phyloP scores from a whole-genome alignment of 2,888 invertebrate genomes.

The Hypsopygia costalis region DNA sequence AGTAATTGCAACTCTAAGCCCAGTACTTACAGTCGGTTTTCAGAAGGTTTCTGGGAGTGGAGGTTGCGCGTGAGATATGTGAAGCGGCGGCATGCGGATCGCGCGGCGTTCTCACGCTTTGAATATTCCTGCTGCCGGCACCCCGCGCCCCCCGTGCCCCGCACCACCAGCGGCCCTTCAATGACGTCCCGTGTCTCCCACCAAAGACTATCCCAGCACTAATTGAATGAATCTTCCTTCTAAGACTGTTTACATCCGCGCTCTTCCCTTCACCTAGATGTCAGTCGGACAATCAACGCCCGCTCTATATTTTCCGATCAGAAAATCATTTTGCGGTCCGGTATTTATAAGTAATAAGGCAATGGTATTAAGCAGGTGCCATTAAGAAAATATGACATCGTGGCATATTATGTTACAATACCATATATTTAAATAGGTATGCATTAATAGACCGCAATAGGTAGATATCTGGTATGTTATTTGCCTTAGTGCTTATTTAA shows the following conservation, averaged over 20 bases:
- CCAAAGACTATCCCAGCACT: conserved; percentile 53
- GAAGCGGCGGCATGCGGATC: conserved; percentile 79
- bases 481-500: no score
- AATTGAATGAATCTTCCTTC: conserved; percentile 71
- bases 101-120: conserved; percentile 79
- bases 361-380: no score
- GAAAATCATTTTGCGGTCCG: no score
- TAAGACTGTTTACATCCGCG: conserved; percentile 62
- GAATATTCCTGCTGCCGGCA: conserved; percentile 76
- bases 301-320: no score
- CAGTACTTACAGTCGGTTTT: conserved; percentile 44
- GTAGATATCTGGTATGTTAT: no score
- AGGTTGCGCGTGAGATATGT: conserved; percentile 80
- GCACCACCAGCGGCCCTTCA: conserved; percentile 61
- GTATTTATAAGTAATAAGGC: no score
- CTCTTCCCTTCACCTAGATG: conserved; percentile 26
- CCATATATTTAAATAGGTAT: no score
- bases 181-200: conserved; percentile 68
- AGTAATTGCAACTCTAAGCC: conserved; percentile 45
- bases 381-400: no score
- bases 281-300: conserved; percentile 4
- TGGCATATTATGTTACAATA: no score
- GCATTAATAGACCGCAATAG: no score
- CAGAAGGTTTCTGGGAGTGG: conserved; percentile 32
- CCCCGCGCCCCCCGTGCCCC: conserved; percentile 34